Base-by-base conservation (phyloP, 2,888 invertebrate genomes). In the Chironomus tentans region DNA sequence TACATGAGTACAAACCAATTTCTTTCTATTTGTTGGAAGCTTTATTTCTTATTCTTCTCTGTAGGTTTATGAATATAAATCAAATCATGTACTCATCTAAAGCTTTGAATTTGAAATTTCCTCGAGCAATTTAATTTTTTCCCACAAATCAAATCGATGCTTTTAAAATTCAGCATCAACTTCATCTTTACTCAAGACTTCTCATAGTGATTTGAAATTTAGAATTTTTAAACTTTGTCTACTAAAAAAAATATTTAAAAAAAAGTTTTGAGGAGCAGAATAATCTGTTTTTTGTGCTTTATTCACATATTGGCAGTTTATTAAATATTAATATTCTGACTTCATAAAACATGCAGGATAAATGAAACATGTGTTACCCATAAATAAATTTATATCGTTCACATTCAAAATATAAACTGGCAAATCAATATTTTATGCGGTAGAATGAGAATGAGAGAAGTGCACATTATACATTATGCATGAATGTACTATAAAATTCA, bases 381-480 rank as follows among this genome's bases (percentile, higher is more conserved):
- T 65, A 65, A 65, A 65, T 65, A 65, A 21, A 65, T 65, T 65
- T 65, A 65, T 65, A 21, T 21, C 56, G 18, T 22, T 24, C 21
- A 65, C 7, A 38, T 56, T 18, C 18, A 15, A 56, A 56, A 56
- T 18, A 56, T 56, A 18, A 56, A 56, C 56, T 24, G 21, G 65
- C 65, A 65, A 65, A 65, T 56, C 56, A 65, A 65, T 65, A 65
- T 65, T 65, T 65, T 21, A 65, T 65, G 65, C 65, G 65, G 65
- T 3, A 24, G 65, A 65, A 21, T 24, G 22, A 21, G 38, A 38
- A 38, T 38, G 38, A 38, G 38, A 38, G 38, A 38, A 38, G 38
- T 38, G 38, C 38, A 38, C 38, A 38, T 38, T 38, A 38, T 38
- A 38, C 38, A 38, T 38, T 10, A 38, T 38, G 38, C 38, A 38